Conservation (phyloP, 2,797 vertebrate genomes). For the Betta splendens region DNA sequence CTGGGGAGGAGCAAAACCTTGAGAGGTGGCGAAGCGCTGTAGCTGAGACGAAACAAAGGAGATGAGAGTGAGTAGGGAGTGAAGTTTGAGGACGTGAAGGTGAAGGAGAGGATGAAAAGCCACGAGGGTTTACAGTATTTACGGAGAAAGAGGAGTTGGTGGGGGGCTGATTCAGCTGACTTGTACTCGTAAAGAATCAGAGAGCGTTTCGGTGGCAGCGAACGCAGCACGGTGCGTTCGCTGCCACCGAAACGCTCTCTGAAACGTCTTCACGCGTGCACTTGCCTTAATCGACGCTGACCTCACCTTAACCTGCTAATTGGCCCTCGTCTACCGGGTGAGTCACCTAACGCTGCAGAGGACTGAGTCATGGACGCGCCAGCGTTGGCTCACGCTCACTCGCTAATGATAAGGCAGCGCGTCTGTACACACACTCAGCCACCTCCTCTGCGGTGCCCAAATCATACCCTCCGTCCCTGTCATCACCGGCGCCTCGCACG, state of each 20-base stretch:
- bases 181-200: conserved; percentile 51
- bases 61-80: conserved; percentile 62
- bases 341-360: conserved; percentile 50
- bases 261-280: conserved; percentile 17
- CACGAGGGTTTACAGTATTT: conserved; percentile 56
- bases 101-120: conserved; percentile 60
- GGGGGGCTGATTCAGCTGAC: conserved; percentile 62
- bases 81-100: conserved; percentile 68
- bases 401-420: conserved; percentile 64
- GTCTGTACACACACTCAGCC: conserved; percentile 44
- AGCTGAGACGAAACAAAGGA: conserved; percentile 69
- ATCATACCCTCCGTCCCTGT: conserved; percentile 67
- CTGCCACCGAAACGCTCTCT: background rate
- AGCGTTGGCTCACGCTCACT: conserved; percentile 41
- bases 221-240: conserved; percentile 5
- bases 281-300: conserved; percentile 44
- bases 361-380: conserved; percentile 29
- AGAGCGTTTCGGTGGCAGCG: conserved; percentile 28
- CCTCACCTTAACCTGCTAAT: conserved; percentile 29
- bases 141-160: conserved; percentile 33
- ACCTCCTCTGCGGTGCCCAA: conserved; percentile 62
- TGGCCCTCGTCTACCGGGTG: conserved; percentile 38
- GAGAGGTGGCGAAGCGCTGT: conserved; percentile 66
- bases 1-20: conserved; percentile 63
- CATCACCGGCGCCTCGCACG: conserved; percentile 55